Percentiles rank a stretch among this genome's conserved stretches.
Evolutionary conservation across 2,113 vertebrate species (phyloP).

Genomic region (Anser brachyrhynchus): DNA sequence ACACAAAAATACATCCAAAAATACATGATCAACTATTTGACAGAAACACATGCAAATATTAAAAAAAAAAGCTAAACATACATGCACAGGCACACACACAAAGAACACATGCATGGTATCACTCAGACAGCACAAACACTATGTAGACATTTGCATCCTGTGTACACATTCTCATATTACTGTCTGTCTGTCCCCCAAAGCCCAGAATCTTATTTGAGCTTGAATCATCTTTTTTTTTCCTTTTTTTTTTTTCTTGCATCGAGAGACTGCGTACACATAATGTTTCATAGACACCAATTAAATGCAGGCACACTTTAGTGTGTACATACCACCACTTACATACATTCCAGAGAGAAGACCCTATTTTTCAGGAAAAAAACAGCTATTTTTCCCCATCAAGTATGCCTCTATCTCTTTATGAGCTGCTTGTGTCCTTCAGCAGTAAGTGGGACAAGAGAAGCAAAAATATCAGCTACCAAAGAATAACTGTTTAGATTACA

Average conservation of each 20-base stretch:
- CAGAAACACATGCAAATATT: background rate
- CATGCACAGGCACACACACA: accelerated
- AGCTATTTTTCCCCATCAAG: background rate
- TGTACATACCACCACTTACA: background rate
- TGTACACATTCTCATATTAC: background rate
- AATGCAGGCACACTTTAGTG: background rate
- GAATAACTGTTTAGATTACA: constrained; percentile 20
- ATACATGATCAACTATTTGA: background rate
- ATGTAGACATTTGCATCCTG: background rate
- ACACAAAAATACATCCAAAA: background rate
- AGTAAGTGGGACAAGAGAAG: background rate
- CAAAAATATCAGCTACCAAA: constrained; percentile 34
- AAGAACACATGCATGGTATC: background rate
- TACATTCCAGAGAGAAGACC: background rate
- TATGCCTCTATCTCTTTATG: background rate
- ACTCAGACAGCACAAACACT: background rate
- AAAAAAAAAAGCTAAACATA: background rate
- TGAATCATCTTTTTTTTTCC: background rate
- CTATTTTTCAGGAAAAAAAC: background rate
- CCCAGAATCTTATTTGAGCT: background rate
- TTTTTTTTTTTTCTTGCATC: background rate
- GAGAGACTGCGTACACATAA: background rate
- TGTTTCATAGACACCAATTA: background rate
- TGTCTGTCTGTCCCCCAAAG: background rate
- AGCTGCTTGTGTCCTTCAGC: constrained; percentile 12